Evolutionary conservation across 2,113 vertebrate genomes (phyloP).

Genomic region (Erythrolamprus reginae): DNA sequence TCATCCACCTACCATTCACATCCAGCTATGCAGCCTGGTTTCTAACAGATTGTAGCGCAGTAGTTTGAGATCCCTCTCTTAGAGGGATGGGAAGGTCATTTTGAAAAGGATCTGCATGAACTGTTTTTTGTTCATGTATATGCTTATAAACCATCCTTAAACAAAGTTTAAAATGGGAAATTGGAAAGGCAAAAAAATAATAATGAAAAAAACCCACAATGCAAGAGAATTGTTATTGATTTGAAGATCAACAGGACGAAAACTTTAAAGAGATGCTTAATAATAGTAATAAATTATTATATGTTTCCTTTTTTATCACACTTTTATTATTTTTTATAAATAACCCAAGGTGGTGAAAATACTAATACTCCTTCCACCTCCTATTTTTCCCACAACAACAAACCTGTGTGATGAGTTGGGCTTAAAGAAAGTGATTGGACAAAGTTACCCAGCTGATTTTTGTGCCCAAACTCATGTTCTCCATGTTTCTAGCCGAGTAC

Average conservation of each 20-base stretch:
- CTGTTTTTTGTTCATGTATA: background rate
- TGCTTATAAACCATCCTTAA: background rate
- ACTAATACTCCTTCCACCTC: background rate
- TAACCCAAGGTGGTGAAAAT: background rate
- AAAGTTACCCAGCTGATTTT: background rate
- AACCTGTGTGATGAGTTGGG: background rate
- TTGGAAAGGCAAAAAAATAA: background rate
- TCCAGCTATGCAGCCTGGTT: background rate
- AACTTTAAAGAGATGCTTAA: background rate
- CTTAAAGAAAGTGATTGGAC: background rate
- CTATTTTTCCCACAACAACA: background rate
- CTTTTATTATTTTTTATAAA: background rate
- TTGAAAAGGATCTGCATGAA: background rate
- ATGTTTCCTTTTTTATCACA: background rate
- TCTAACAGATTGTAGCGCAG: background rate
- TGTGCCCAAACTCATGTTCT: background rate
- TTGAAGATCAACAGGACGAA: background rate
- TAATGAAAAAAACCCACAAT: background rate
- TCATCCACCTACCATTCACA: background rate
- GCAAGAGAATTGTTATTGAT: background rate
- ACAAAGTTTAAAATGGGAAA: background rate
- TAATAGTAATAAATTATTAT: background rate
- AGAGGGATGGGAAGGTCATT: background rate
- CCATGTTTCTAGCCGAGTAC: background rate
- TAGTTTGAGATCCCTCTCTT: background rate